These are phyloP conservation scores for Conistra vaccinii DNA, from an alignment of 2,888 invertebrate genomes.

Conservation along the genomic window DNA sequence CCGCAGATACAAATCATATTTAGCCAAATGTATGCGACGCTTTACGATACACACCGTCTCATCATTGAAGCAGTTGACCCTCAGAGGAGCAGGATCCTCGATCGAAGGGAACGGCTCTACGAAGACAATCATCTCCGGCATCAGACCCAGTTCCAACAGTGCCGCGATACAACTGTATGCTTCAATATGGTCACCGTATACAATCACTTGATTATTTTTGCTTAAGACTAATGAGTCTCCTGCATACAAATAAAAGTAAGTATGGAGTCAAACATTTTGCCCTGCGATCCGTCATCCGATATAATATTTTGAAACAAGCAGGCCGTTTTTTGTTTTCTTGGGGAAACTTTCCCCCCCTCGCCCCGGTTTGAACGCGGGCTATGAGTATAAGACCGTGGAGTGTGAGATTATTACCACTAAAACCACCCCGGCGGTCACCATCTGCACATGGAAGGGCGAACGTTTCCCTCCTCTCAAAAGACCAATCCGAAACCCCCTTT, in stretches of 20 bases:
- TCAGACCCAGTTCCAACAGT: conserved; percentile 91
- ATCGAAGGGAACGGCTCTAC: conserved; percentile 89
- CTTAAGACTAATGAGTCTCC: conserved; percentile 69
- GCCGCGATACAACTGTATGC: conserved; percentile 92
- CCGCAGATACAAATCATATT: neutral
- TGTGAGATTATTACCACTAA: too few relatives aligned
- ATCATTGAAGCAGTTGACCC: conserved; percentile 87
- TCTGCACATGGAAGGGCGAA: too few relatives aligned
- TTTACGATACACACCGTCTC: conserved; percentile 74
- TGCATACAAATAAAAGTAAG: conserved; percentile 43
- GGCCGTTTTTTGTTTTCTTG: too few relatives aligned
- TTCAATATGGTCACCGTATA: conserved; percentile 93
- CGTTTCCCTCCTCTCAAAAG: too few relatives aligned
- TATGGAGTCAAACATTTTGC: too few relatives aligned
- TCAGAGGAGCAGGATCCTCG: conserved; percentile 73
- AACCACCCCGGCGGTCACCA: too few relatives aligned
- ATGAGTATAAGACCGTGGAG: too few relatives aligned
- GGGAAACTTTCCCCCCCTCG: too few relatives aligned
- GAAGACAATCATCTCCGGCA: conserved; percentile 89
- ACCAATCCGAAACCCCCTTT: too few relatives aligned
- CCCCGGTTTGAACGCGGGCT: too few relatives aligned
- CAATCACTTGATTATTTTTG: conserved; percentile 84
- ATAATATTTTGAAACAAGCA: neutral
- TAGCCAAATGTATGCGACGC: neutral
- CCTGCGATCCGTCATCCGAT: neutral